Base-by-base conservation (phyloP, 2,113 vertebrate species). In the Phyllostomus discolor region DNA sequence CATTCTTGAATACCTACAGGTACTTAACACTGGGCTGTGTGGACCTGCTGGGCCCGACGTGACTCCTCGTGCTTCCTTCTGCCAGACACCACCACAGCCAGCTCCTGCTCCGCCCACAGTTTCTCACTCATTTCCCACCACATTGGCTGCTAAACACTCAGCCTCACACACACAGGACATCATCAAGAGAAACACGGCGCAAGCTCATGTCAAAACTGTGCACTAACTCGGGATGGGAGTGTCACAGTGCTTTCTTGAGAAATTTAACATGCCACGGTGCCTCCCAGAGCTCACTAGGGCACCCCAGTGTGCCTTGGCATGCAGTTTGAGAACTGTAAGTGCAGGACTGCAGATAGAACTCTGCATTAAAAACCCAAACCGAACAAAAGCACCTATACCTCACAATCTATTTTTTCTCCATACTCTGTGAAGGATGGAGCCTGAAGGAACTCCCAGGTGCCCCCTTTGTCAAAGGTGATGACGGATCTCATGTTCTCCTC, bases 401-500 rank as follows among this genome's bases (percentile, higher is more conserved):
- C 98, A 48, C 99, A 99, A 84, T 99, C 98, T n/a, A 99, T 98
- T 17, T 98, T 99, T 90, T 99, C 99, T 69, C 99, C 99, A 1
- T 99, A 99, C 79, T 90, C 99, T 1, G 99, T 99, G 67, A 99
- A 98, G 0, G 98, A 96, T 0, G 99, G 99, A 0, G 99, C 98
- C 98, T 99, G 99, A 70, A 99, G 99, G 96, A 99, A 99, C 97
- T 99, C 99, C 99, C 99, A 99, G 12, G 99, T 99, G n/a, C 99
- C 99, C 0, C 99, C 99, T 97, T 99, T 99, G 98, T 99, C 99
- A 9, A 99, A 99, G 50, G 99, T 99, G 98, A 99, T 99, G 98
- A 99, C 99, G 0, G 99, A 99, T 20, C 99, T 98, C 99, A 99
- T 99, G 98, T 99, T 99, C 98, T 99, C 99, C 94, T 99, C 99